Conservation (phyloP, 2,888 invertebrate species). For the Drosophila rellima region DNA sequence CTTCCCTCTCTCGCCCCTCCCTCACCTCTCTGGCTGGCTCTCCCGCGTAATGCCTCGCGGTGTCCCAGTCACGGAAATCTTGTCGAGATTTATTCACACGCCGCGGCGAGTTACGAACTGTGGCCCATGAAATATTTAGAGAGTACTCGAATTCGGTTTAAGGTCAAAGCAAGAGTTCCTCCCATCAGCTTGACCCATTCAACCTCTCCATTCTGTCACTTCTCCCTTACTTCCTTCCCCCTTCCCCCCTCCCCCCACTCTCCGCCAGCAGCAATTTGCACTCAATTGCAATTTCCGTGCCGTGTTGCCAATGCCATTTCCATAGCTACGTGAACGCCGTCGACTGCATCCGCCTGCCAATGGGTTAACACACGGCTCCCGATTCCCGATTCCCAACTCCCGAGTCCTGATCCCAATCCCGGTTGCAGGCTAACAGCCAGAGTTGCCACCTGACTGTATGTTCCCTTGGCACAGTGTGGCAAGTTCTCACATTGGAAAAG, state of each 20-base stretch:
- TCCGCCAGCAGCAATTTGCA: constrained; percentile 68
- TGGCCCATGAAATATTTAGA: constrained; percentile 66
- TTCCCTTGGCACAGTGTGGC: neutral
- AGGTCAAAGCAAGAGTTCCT: constrained; percentile 20
- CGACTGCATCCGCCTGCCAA: constrained; percentile 39
- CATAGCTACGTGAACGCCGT: constrained; percentile 67
- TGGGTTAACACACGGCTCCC: neutral
- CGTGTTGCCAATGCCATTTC: constrained; percentile 60
- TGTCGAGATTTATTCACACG: constrained; percentile 66
- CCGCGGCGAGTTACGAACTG: constrained; percentile 54
- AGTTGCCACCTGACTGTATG: neutral
- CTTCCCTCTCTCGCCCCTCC: neutral
- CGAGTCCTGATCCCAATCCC: neutral
- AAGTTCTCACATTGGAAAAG: too few species aligned
- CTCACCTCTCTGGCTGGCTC: neutral
- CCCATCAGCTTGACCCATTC: constrained; percentile 32
- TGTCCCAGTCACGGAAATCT: constrained; percentile 47
- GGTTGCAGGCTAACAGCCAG: neutral
- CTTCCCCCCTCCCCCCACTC: neutral
- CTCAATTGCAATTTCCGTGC: constrained; percentile 78
- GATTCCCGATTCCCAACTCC: neutral
- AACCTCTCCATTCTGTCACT: neutral
- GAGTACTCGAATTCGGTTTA: constrained; percentile 26
- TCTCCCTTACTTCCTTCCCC: neutral
- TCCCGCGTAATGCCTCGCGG: neutral